These are phyloP conservation scores for Catagonus wagneri DNA, from an alignment of 2,113 vertebrate genomes.

Conservation along the genomic window DNA sequence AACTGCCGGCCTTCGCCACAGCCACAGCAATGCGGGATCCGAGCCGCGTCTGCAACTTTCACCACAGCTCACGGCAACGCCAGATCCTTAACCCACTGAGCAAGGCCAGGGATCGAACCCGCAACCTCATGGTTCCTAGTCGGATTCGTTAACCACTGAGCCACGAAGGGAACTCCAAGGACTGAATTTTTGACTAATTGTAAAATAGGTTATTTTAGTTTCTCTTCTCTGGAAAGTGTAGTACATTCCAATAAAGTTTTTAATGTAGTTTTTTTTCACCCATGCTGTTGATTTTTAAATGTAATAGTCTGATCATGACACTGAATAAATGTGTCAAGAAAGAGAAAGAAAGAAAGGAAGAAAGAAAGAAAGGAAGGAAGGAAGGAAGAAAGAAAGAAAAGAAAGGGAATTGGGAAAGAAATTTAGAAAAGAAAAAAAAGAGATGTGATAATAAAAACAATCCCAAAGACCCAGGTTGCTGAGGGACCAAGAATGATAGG, in stretches of 20 bases:
- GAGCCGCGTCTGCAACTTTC: too few relatives aligned
- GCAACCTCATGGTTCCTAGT: too few relatives aligned
- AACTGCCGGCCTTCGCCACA: too few relatives aligned
- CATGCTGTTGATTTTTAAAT: neutral
- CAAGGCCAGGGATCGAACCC: too few relatives aligned
- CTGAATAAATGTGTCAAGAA: neutral
- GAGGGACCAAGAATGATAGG: neutral
- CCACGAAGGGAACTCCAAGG: too few relatives aligned
- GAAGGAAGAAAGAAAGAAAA: neutral
- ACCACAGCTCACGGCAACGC: too few relatives aligned
- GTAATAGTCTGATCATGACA: neutral
- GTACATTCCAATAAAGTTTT: neutral
- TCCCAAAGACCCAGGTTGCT: neutral
- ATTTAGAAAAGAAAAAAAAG: neutral
- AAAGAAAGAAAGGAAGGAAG: neutral
- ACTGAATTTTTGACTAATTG: neutral
- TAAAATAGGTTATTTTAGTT: neutral
- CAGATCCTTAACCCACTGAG: too few relatives aligned
- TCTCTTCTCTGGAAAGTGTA: neutral
- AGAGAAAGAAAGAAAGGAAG: neutral
- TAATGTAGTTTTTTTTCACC: neutral
- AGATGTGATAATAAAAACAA: neutral
- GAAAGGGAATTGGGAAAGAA: conserved; percentile 35
- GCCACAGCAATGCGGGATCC: too few relatives aligned
- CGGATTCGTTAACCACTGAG: too few relatives aligned